phyloP scores from a whole-genome alignment of 2,113 vertebrate genomes.

The Orientallactaga bullata region DNA sequence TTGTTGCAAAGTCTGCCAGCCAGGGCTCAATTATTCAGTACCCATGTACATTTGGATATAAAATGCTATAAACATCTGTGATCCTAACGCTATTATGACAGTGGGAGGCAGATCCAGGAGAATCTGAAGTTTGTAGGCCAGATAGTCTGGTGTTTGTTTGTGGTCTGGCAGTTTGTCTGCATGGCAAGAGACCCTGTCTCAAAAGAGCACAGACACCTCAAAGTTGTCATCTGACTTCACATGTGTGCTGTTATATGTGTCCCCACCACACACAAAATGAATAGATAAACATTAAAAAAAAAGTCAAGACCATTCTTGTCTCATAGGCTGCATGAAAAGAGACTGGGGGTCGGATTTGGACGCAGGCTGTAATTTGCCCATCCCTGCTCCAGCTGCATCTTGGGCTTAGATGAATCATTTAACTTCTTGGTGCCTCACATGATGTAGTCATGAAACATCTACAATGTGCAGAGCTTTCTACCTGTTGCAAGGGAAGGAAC shows the following conservation, averaged over 20 bases:
- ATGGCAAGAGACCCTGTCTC: not conserved
- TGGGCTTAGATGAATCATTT: not conserved
- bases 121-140: too few relatives aligned
- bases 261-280: not conserved
- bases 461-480: not conserved
- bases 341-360: not conserved
- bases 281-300: not conserved
- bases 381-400: not conserved
- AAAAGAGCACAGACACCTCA: not conserved
- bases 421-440: not conserved
- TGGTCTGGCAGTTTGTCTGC: too few relatives aligned
- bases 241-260: too few relatives aligned
- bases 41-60: too few relatives aligned
- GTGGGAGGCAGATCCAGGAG: not conserved
- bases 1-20: too few relatives aligned
- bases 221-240: too few relatives aligned
- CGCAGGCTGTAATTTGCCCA: not conserved
- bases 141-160: too few relatives aligned
- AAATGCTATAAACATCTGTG: not conserved
- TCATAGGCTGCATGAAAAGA: not conserved
- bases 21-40: too few relatives aligned
- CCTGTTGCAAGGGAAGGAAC: not conserved
- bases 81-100: not conserved
- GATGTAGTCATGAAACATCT: not conserved
- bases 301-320: slow-evolving; percentile 7